Evolutionary conservation across 2,888 invertebrate genomes (phyloP), one percentile per base, ranked within the genome.

Genomic region (Leptarthrus brevirostris): DNA sequence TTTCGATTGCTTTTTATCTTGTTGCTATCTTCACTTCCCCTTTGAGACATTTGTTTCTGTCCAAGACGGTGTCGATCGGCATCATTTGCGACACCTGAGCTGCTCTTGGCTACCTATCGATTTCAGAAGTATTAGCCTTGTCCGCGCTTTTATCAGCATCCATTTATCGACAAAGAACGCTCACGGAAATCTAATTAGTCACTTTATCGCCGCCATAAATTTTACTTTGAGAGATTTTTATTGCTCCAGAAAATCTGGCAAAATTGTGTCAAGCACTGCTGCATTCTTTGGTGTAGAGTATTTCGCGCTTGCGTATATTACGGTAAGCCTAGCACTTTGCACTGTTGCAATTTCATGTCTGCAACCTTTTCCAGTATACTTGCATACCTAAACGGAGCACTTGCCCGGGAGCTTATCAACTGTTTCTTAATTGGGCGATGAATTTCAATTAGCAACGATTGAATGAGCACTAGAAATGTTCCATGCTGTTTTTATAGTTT

Each of bases 381-480:
- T 40, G n/a, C 40, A 12, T 12, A 8, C n/a, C 12, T n/a, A 40
- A 30, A 30, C 30, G 30, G 30, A 5, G 30, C 8, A 30, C 30
- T 8, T 30, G 30, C 30, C 30, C 30, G 56, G 56, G 34, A 58
- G 36, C 58, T 58, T 36, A 36, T 58, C 58, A 64, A 47, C n/a
- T 64, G 24, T 44, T 24, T 44, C 64, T 64, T 64, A 64, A 64
- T 44, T 64, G 64, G 24, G 72, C 72, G 74, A 44, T 64, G 74
- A 74, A 74, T 74, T 74, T 74, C 72, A 74, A 74, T 74, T 74
- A 74, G 74, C 40, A 53, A 66, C 74, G 74, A 74, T 64, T 47
- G 56, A 64, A n/a, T 72, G 72, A 74, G 44, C 74, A 74, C 54
- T 26, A 64, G 72, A 72, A 74, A 74, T 72, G 74, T 10, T 8